Evolutionary conservation across 2,888 invertebrate genomes (phyloP), one percentile per base, ranked within the genome.

Genomic region (Pristionchus fissidentatus): DNA sequence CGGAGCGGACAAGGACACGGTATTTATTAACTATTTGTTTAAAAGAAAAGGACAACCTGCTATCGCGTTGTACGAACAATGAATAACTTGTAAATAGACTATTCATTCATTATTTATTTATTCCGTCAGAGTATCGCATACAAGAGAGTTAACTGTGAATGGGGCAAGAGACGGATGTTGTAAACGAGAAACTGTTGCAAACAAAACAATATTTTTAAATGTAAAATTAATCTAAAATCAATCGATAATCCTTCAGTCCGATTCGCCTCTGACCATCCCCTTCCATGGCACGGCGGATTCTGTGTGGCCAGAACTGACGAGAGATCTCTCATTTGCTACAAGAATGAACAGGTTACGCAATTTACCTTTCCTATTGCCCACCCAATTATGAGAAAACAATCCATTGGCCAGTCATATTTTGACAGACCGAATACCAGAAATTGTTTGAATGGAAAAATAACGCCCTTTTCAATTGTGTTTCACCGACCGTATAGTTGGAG

Each of bases 261-360:
- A 13, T 80, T 80, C 80, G 32, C 80, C 10, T 46, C 57, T 1
- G 66, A 62, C 32, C 84, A 70, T 62, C 70, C 49, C 22, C 60
- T 83, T n/a, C 84, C 77, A 0, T 84, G 84, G 84, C 84, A 84
- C 79, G 62, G 77, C 46, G 84, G 84, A 32, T 84, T 83, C 83
- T 84, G 83, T 60, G 84, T 84, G 19, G 84, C 84, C 29, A 62
- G 84, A 38, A 84, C 83, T 46, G 84, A 84, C 78, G 84, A 84
- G 13, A 41, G 77, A 19, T 66, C 66, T 19, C 55, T 84, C 46
- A 84, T 84, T 55, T 84, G 84, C 73, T 84, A 83, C 73, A 82
- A 83, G 52, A 79, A 60, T 62, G 84, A 84, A 83, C 84, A 84
- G 84, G 84, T 84, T 15, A 5, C n/a, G 8, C 26, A 26, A 60